Evolutionary conservation across 2,797 vertebrate genomes (phyloP).

Genomic region (Morus bassanus): DNA sequence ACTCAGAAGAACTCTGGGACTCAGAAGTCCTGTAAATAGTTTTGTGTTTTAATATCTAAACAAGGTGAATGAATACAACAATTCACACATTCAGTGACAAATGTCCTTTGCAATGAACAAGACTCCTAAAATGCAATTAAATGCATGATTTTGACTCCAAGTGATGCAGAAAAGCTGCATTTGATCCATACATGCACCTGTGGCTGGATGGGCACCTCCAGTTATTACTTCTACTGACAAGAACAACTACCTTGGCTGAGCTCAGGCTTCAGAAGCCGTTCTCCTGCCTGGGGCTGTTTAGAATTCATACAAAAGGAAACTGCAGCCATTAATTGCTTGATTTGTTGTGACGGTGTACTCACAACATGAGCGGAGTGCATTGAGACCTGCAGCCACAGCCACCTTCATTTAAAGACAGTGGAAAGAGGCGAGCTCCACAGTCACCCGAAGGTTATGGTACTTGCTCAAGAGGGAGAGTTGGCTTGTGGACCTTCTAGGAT

Average conservation of each 20-base stretch:
- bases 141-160: neutral
- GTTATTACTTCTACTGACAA: neutral
- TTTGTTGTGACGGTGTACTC: neutral
- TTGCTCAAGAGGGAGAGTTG: neutral
- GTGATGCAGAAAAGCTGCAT: neutral
- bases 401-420: neutral
- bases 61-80: neutral
- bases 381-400: neutral
- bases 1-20: neutral
- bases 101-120: neutral
- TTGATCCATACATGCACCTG: neutral
- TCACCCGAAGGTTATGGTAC: neutral
- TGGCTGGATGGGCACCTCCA: neutral
- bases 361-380: rapidly evolving
- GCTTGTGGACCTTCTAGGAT: neutral
- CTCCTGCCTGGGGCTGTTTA: neutral
- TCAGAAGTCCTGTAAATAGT: neutral
- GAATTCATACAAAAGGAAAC: neutral
- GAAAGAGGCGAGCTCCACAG: neutral
- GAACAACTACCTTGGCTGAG: neutral
- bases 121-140: neutral
- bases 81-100: neutral
- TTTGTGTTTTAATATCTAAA: neutral
- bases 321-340: neutral
- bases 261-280: neutral